phyloP scores from a whole-genome alignment of 2,888 invertebrate genomes.

The Lithophane leautieri region DNA sequence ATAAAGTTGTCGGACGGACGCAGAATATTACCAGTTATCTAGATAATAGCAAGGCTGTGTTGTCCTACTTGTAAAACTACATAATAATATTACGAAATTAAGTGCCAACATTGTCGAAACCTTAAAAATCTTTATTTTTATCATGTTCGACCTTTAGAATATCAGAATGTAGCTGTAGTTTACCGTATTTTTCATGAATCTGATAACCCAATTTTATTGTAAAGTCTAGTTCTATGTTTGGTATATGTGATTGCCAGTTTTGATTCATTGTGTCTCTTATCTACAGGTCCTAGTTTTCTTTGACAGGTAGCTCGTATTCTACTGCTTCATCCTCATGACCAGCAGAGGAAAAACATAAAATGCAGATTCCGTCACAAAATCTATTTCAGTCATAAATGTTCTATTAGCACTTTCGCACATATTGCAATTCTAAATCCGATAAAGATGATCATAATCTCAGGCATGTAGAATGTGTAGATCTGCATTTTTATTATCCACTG shows the following conservation, averaged over 20 bases:
- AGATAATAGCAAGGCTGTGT: slow-evolving; percentile 46
- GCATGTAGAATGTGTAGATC: slow-evolving; percentile 1
- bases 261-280: not conserved
- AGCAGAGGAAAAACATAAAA: not conserved
- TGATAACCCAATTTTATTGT: not conserved
- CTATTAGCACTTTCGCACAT: slow-evolving; percentile 16
- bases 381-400: not conserved
- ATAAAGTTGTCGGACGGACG: slow-evolving; percentile 30
- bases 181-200: slow-evolving; percentile 21
- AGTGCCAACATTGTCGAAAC: slow-evolving; percentile 36
- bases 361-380: not conserved
- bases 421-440: slow-evolving; percentile 7
- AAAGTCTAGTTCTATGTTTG: not conserved
- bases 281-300: not conserved
- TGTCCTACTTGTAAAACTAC: slow-evolving; percentile 48
- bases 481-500: slow-evolving; percentile 17
- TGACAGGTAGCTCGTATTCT: not conserved
- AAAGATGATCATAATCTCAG: slow-evolving; percentile 11
- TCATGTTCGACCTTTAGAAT: slow-evolving; percentile 29
- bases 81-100: slow-evolving; percentile 43
- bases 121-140: slow-evolving; percentile 48
- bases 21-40: slow-evolving; percentile 45
- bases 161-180: not conserved
- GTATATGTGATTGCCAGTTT: not conserved
- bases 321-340: not conserved